Evolutionary conservation across 2,797 vertebrate genomes (phyloP), one percentile per base, ranked within the genome.

Genomic region (Morus bassanus): DNA sequence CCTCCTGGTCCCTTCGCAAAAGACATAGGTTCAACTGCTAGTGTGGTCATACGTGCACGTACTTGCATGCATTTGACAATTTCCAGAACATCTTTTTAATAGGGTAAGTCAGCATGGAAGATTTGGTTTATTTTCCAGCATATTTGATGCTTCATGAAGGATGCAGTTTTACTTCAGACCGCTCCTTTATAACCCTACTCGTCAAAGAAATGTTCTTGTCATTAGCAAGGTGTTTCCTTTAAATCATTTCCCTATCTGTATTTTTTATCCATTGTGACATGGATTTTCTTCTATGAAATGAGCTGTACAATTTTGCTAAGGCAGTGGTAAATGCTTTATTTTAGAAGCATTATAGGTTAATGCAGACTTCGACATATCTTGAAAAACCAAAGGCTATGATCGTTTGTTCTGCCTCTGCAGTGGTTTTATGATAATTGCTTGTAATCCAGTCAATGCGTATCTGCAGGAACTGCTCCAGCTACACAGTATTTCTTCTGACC

Each of bases 71-170:
- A 0, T 50, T 15, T 57, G 65, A 50, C 54, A 53, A 9, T 85
- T 78, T 81, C 78, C 75, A 88, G 91, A 92, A 50, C 79, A 89
- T 88, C 74, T 24, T 68, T 96, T 82, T 70, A 88, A 93, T 46
- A 78, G 86, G 41, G 54, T 41, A 85, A 77, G 91, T 35, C 93
- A 79, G 94, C 60, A 64, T 76, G 82, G 92, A 92, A 93, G 91
- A 76, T 96, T 72, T 81, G 89, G 63, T 90, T 95, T 95, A 76
- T 96, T 97, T 97, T 97, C 91, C 91, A 84, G 95, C 22, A 15
- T 96, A 95, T 95, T 97, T 94, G 92, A 94, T 93, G 92, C 85
- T 93, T 91, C 95, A 93, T 94, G 95, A 90, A 91, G 91, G 95
- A 94, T 96, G 80, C 64, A 94, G 87, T 77, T 90, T 87, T 89